Base-by-base conservation (phyloP, 2,113 vertebrate species). In the Mastomys natalensis region DNA sequence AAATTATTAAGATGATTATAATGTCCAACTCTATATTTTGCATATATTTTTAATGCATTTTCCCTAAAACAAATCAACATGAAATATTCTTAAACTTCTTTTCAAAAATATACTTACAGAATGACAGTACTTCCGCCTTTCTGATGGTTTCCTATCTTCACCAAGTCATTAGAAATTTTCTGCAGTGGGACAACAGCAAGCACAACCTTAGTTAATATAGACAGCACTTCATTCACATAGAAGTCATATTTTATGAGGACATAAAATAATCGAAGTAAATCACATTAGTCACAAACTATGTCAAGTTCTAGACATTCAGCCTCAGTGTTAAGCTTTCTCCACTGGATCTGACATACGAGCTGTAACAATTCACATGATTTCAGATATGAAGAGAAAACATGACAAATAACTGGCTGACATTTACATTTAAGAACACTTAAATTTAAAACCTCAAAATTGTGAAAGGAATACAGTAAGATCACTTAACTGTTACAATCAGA, bases 1-100 rank as follows among this genome's bases (percentile, higher is more conserved):
- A 98, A 98, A 98, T 98, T 98, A 98, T 98, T 98, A 98, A 98
- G 81, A 97, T 19, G 84, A 98, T 98, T 97, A 98, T 98, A 98
- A 97, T 95, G 98, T 97, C 95, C 91, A 98, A 96, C 93, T 97
- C 93, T 92, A 92, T 97, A 97, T 98, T 98, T 98, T 98, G 98
- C 93, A 97, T 40, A 31, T 96, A 97, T 93, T 93, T 98, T 98
- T 97, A 97, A 97, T 72, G 97, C 97, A 97, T 98, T 98, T 98
- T 72, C 31, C 31, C 89, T 73, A 43, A 94, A 90, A 89, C 66
- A 0, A 97, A 48, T 98, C 93, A 86, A 93, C 93, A 96, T 95
- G 97, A 92, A 98, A 98, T 78, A 97, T 80, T 97, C 97, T 98
- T 98, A 98, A 98, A 95, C 43, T 93, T 97, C 85, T 89, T 96